A percentile compares a stretch with the other conserved stretches of the same genome.
Evolutionary conservation across 2,797 vertebrate genomes (phyloP).

Genomic region (Sylvilagus floridanus): DNA sequence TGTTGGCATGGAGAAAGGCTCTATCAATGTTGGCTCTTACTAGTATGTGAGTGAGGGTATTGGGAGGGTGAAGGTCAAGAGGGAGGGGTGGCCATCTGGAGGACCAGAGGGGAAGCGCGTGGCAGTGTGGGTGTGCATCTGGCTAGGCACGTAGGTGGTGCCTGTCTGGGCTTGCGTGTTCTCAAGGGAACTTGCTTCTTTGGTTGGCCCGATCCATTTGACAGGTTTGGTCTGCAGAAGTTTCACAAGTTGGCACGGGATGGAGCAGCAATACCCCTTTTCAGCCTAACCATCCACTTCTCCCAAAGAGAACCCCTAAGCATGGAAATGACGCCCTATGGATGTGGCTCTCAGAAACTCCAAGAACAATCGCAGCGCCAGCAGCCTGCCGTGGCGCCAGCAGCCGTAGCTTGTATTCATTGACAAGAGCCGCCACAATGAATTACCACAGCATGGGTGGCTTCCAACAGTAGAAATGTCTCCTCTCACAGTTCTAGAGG

Average conservation of each 20-base stretch:
- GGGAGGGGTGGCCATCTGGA: too few relatives aligned
- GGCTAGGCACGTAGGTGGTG: neutral
- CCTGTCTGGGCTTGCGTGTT: neutral
- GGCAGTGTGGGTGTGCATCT: too few relatives aligned
- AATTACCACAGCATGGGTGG: neutral
- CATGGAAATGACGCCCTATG: neutral
- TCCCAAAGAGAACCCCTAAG: neutral
- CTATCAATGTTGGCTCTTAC: fast-evolving
- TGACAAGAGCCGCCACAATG: neutral
- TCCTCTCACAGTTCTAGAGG: neutral
- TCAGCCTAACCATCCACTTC: neutral
- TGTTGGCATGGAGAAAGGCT: too few relatives aligned
- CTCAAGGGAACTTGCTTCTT: neutral
- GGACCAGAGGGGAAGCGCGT: neutral
- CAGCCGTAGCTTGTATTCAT: neutral
- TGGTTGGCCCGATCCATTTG: neutral
- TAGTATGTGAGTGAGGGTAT: too few relatives aligned
- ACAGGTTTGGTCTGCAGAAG: neutral
- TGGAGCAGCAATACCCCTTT: neutral
- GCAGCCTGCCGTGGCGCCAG: neutral
- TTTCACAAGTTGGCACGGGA: neutral
- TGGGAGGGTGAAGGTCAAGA: too few relatives aligned
- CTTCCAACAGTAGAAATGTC: neutral
- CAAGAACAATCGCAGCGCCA: neutral
- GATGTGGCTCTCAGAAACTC: neutral